Base-by-base conservation (phyloP, 2,113 vertebrate species). In the Dipodomys stephensi region DNA sequence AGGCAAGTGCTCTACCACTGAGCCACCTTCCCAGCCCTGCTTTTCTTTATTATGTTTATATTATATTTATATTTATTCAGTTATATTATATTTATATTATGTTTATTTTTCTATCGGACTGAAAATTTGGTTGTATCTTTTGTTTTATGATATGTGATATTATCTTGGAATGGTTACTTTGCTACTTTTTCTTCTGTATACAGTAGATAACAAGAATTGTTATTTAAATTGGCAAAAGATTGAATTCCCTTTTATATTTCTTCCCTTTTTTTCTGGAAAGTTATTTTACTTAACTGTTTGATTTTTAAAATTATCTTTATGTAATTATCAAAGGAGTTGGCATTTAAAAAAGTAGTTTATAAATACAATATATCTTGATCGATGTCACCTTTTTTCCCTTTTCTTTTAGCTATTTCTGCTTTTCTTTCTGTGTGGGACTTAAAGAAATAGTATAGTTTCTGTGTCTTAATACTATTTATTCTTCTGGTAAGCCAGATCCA, bases 21-120 rank as follows among this genome's bases (percentile, higher is more conserved):
- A 35, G 35, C 35, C 35, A 35, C 35, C 35, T 35, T 35, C 35
- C 35, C 35, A 35, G 35, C 35, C 35, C 35, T 77, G 64, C 28
- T 35, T 74, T 91, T 90, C 30, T 30, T 88, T 87, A 25, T 86
- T 94, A 32, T 62, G 6, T 0, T 49, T 97, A 60, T 39, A 53
- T 77, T 80, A 72, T 67, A 44, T 39, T 39, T 39, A 39, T 88
- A 76, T 92, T 91, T 89, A 39, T 39, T 39, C 35, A 39, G 35
- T 39, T 39, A 39, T 39, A 39, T 39, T 39, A 39, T 39, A 39
- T 87, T 60, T 4, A 60, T 39, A 53, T 77, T 80, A 72, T 67
- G 49, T 39, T 39, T 39, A 0, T 88, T 71, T 92, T 91, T 89
- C 7, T 93, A 1, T 90, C 35, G 68, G 39, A 53, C 20, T 80